Evolutionary conservation across 2,888 invertebrate species (phyloP), one percentile per base, ranked within the genome.

Genomic region (Dicranocentrus wangi): DNA sequence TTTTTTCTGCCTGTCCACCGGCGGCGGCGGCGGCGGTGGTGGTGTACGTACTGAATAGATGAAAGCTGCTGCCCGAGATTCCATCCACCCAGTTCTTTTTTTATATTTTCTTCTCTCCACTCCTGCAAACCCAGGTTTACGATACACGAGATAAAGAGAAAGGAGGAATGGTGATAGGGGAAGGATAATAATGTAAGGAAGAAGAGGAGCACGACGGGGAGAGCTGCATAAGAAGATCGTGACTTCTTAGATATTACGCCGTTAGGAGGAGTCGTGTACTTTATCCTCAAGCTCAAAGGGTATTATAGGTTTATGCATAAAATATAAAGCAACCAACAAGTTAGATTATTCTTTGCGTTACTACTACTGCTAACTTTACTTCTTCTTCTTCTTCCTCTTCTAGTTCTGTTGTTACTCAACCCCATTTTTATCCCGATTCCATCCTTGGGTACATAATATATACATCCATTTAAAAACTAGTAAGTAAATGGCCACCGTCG

Each of bases 251-350:
- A 55, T 61, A 28, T 28, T 61, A 32, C 19, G 25, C 17, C 13
- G 55, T 8, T 19, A 51, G 51, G 2, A 19, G 51, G 21, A 51
- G 23, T 55, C 3, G 55, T 55, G 21, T 13, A 2, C 55, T 8
- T 60, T 60, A 19, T 53, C 42, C 69, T 53, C 3, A 43, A 63
- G 69, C 76, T 77, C 70, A 71, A 19, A 61, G 78, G 77, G 65
- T 71, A 71, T 78, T 78, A 71, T 71, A 78, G 43, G 70, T 81
- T 75, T 65, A 81, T 81, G 69, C 75, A 81, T 81, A 75, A 81
- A 81, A 81, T 81, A 81, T 81, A 63, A 69, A 61, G 58, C 53
- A 78, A 65, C 78, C 70, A 78, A 70, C 78, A 78, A 78, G 78
- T 78, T 78, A 65, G 65, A 78, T 78, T 58, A 77, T 77, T 69